A percentile compares a stretch with the other conserved stretches of the same genome.
Conservation (phyloP, 2,113 vertebrate species). For the Pao palembangensis region DNA sequence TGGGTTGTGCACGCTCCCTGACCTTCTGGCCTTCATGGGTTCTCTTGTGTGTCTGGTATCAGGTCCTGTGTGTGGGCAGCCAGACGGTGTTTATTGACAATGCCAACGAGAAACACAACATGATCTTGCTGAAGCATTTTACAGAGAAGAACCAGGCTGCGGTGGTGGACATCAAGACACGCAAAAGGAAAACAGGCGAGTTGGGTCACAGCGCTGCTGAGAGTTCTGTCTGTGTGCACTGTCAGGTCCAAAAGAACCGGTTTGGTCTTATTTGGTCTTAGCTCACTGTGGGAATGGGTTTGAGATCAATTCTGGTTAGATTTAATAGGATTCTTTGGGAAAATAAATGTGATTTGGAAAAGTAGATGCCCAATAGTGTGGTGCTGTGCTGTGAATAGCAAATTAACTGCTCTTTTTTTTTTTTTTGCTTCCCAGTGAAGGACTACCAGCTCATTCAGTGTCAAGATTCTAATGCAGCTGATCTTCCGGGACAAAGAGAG, state of each 20-base stretch:
- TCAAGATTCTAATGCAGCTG: conserved; percentile 66
- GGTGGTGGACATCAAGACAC: conserved; percentile 91
- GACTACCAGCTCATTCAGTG: conserved; percentile 91
- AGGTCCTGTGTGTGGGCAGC: conserved; percentile 95
- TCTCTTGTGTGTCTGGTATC: not conserved
- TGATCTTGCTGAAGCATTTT: conserved; percentile 95
- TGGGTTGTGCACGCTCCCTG: too few relatives aligned
- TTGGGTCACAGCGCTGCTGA: not conserved
- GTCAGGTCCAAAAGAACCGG: too few relatives aligned
- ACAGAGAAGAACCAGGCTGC: conserved; percentile 95
- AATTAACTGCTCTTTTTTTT: not conserved
- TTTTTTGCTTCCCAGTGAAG: conserved; percentile 77
- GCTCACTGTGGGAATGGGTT: too few relatives aligned
- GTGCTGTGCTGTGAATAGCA: not conserved
- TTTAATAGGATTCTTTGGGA: too few relatives aligned
- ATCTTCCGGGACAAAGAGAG: conserved; percentile 37
- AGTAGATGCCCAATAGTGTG: too few relatives aligned
- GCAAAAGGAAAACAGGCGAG: conserved; percentile 93
- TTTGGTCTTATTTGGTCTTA: too few relatives aligned
- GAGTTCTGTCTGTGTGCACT: not conserved
- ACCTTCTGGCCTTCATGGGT: not conserved
- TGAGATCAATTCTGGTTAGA: too few relatives aligned
- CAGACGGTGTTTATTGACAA: conserved; percentile 93
- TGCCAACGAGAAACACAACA: conserved; percentile 91
- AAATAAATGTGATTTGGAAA: too few relatives aligned